phyloP scores from a whole-genome alignment of 2,888 invertebrate species.

The Ypsolopha scabrella region DNA sequence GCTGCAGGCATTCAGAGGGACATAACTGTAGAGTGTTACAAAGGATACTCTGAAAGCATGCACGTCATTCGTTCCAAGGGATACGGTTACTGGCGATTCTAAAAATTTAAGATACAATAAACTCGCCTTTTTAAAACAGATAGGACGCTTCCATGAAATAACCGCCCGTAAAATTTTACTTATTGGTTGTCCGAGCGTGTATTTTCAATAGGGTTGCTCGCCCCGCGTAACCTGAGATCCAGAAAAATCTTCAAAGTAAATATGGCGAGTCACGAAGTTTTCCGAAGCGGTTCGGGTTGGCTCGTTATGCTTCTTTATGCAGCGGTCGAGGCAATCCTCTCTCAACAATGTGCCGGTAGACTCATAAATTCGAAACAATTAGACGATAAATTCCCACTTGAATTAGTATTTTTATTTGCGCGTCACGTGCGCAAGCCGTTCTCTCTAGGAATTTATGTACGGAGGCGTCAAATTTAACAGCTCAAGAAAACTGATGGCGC shows the following conservation, averaged over 20 bases:
- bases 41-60: neutral
- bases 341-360: slow-evolving; percentile 41
- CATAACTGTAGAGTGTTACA: neutral
- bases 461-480: slow-evolving; percentile 54
- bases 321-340: slow-evolving; percentile 28
- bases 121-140: neutral
- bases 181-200: neutral
- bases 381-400: slow-evolving; percentile 53
- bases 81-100: neutral
- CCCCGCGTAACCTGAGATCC: slow-evolving; percentile 20
- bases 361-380: slow-evolving; percentile 59
- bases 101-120: slow-evolving; percentile 2
- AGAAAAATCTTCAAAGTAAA: slow-evolving; percentile 29
- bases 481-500: slow-evolving; percentile 49
- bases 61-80: neutral
- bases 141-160: neutral
- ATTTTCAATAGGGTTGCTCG: slow-evolving; percentile 3
- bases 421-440: slow-evolving; percentile 51
- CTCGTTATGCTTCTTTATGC: slow-evolving; percentile 45
- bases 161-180: slow-evolving; percentile 4
- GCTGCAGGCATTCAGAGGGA: slow-evolving; percentile 5
- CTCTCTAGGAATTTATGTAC: slow-evolving; percentile 46
- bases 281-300: slow-evolving; percentile 23
- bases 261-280: slow-evolving; percentile 38
- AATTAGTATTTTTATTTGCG: slow-evolving; percentile 60